Conservation (phyloP, 2,113 vertebrate species). For the Pleuronectes platessa region DNA sequence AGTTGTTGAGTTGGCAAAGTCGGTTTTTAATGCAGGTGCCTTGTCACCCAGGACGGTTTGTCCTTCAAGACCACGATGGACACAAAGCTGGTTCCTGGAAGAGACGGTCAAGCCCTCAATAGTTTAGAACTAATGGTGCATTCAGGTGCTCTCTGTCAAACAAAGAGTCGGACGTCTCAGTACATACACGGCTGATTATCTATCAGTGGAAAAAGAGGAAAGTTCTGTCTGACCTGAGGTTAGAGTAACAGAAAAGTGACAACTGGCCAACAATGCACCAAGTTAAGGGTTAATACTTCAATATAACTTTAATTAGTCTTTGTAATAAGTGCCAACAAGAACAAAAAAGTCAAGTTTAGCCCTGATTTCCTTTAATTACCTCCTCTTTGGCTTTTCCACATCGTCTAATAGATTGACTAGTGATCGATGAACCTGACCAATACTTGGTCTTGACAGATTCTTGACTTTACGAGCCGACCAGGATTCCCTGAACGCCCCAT, state of each 20-base stretch:
- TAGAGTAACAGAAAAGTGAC: too few species aligned
- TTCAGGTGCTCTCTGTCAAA: neutral
- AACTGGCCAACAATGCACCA: too few species aligned
- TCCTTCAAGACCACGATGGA: neutral
- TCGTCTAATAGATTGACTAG: neutral
- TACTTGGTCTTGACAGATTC: too few species aligned
- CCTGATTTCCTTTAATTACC: neutral
- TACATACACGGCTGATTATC: too few species aligned
- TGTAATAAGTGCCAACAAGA: neutral
- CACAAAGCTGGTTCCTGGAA: neutral
- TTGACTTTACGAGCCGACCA: neutral
- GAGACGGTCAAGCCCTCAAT: neutral
- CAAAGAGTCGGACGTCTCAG: too few species aligned
- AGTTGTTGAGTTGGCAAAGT: neutral
- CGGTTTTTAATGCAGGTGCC: neutral
- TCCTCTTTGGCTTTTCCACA: constrained; percentile 1
- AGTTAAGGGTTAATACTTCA: too few species aligned
- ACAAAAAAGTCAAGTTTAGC: neutral
- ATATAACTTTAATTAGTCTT: too few species aligned
- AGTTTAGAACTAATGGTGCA: neutral
- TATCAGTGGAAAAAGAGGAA: too few species aligned
- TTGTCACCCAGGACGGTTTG: neutral
- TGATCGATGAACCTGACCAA: constrained; percentile 17
- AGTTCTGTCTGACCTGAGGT: too few species aligned
- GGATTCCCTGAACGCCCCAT: neutral